Evolutionary conservation across 2,113 vertebrate genomes (phyloP).

Genomic region (Limanda limanda): DNA sequence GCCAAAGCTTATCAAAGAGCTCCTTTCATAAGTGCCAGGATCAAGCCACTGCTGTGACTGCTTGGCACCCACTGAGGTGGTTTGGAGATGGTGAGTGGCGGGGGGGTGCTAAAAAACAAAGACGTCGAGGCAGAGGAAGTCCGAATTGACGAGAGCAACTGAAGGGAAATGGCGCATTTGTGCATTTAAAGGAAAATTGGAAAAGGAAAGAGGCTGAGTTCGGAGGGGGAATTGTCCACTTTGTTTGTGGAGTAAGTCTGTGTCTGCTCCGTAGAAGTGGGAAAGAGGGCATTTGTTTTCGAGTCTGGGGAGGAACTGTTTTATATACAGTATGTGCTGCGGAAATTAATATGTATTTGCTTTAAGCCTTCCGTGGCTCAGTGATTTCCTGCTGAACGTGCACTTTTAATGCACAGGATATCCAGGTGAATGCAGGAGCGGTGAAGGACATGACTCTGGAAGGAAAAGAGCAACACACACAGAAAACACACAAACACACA

Average conservation of each 20-base stretch:
- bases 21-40: conserved; percentile 80
- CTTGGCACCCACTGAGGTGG: conserved; percentile 75
- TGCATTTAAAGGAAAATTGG: conserved; percentile 54
- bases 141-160: conserved; percentile 59
- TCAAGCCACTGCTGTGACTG: conserved; percentile 79
- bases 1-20: conserved; percentile 78
- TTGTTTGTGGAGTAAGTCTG: conserved; percentile 16
- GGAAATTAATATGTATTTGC: conserved; percentile 76
- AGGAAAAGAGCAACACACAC: conserved; percentile 42
- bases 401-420: conserved; percentile 45
- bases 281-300: neutral
- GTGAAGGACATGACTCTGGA: conserved; percentile 71
- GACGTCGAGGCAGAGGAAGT: conserved; percentile 68
- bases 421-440: conserved; percentile 70
- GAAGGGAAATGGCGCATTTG: conserved; percentile 53
- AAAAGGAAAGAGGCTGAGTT: conserved; percentile 43
- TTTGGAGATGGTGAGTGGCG: conserved; percentile 45
- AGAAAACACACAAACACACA: conserved; percentile 11
- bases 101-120: conserved; percentile 53
- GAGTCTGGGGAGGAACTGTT: conserved; percentile 49
- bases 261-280: conserved; percentile 17
- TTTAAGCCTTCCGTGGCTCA: conserved; percentile 63
- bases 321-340: conserved; percentile 40
- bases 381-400: conserved; percentile 71
- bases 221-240: conserved; percentile 13